Evolutionary conservation across 2,888 invertebrate species (phyloP).

Genomic region (Philereme vetulata): DNA sequence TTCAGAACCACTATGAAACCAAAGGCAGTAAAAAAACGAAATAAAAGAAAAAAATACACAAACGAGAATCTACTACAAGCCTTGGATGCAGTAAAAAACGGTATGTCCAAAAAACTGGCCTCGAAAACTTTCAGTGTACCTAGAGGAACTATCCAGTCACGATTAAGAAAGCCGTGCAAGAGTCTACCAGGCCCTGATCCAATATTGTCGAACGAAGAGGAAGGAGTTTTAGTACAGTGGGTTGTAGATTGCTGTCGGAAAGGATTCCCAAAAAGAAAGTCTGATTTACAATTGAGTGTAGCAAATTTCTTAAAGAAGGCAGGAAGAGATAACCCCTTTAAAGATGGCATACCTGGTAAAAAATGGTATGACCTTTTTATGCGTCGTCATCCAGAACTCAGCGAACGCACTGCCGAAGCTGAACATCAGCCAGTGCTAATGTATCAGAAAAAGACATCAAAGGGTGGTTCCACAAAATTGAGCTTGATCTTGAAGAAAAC

Average conservation of each 20-base stretch:
- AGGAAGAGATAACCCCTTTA: conserved; percentile 16
- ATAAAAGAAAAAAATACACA: conserved; percentile 15
- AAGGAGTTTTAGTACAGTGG: conserved; percentile 22
- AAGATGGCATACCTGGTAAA: conserved; percentile 24
- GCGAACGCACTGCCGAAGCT: conserved; percentile 43
- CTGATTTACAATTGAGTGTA: conserved; percentile 25
- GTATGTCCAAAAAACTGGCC: conserved; percentile 17
- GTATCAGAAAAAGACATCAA: conserved; percentile 46
- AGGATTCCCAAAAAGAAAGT: conserved; percentile 32
- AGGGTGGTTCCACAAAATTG: conserved; percentile 42
- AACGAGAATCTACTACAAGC: conserved; percentile 31
- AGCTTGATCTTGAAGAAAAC: conserved; percentile 20
- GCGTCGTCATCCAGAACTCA: conserved; percentile 38
- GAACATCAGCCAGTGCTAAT: conserved; percentile 48
- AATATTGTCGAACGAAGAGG: conserved; percentile 26
- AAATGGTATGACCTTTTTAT: conserved; percentile 40
- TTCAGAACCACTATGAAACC: conserved; percentile 29
- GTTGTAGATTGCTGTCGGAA: conserved; percentile 20
- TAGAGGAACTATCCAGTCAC: conserved; percentile 30
- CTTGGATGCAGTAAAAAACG: conserved; percentile 30
- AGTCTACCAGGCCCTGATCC: conserved; percentile 21
- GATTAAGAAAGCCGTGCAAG: conserved; percentile 24
- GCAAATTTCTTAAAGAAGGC: conserved; percentile 25
- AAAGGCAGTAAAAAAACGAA: conserved; percentile 20
- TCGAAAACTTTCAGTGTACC: conserved; percentile 27